Base-by-base conservation (phyloP, 2,113 vertebrate species). In the Macheiramphus alcinus region DNA sequence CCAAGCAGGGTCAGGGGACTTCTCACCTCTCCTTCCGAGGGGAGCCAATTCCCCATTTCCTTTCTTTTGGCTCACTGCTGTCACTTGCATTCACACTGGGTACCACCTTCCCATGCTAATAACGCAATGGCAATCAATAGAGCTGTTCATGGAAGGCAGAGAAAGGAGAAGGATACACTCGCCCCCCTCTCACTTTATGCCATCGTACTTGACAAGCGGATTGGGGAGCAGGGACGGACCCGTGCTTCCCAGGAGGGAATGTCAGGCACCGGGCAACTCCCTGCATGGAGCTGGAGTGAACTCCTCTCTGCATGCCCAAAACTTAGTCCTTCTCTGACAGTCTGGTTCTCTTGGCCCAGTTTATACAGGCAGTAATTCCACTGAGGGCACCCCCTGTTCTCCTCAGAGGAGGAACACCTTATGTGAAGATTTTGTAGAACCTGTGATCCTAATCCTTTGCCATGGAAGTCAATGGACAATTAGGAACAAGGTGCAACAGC, bases 41-140 rank as follows among this genome's bases (percentile, higher is more conserved):
- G 76, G 76, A 96, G 38, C 89, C 89, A 94, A 74, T 94, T 95
- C 93, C 81, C 93, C 7, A 1, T 94, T 95, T 91, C 84, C 93
- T 96, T 94, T 97, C 93, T 97, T 94, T 94, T 92, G 91, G 88
- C 86, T 94, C 4, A 1, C 83, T 91, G 95, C 83, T 97, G 95
- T 94, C 95, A 93, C 95, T 96, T 91, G 81, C 74, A 95, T 96
- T 97, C 95, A 97, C 76, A 21, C 90, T 89, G 73, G 82, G 83
- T 72, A 87, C 94, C 94, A 97, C 93, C 95, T 97, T 95, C 94
- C 95, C 93, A 96, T 97, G 94, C 96, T 96, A 97, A 96, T 95
- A 96, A 89, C 97, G 83, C 50, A 0, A 89, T 94, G 84, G 83
- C 94, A 89, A 95, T 96, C 96, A 97, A 94, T 95, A 90, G 96